Evolutionary conservation across 1,140 invertebrate genomes (phyloP).

Genomic region (Leptoteleia sp.): DNA sequence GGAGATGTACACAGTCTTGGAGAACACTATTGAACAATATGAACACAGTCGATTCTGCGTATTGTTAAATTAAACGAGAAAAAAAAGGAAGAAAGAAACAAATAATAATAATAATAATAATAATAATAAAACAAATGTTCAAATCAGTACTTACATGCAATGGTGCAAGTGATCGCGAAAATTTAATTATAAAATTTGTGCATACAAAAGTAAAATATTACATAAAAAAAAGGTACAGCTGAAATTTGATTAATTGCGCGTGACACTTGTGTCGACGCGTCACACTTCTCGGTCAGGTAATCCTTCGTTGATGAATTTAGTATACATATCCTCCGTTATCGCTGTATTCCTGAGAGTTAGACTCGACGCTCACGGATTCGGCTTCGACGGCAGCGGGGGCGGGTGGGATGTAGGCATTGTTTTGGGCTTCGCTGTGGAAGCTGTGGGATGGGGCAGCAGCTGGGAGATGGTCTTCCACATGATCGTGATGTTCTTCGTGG

Average conservation of each 20-base stretch:
- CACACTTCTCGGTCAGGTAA: conserved; percentile 15
- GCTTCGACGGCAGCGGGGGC: conserved; percentile 15
- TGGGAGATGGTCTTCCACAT: conserved; percentile 23
- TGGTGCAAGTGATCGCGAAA: conserved; percentile 42
- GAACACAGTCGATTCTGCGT: conserved; percentile 8
- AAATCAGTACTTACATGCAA: no score
- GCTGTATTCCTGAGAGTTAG: conserved; percentile 51
- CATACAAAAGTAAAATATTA: conserved; percentile 11
- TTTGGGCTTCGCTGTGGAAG: conserved; percentile 25
- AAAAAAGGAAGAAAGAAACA: neutral
- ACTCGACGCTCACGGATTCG: conserved; percentile 45
- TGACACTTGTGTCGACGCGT: neutral
- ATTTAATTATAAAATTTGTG: conserved; percentile 24
- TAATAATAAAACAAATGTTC: no score
- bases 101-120: neutral
- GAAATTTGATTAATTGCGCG: conserved; percentile 14
- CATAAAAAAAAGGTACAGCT: conserved; percentile 11
- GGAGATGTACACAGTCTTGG: conserved; percentile 16
- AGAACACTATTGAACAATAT: conserved; percentile 32
- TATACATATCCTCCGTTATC: conserved; percentile 76
- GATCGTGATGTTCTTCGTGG: no score
- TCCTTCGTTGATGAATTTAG: conserved; percentile 54
- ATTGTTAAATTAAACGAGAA: conserved; percentile 6
- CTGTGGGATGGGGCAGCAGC: conserved; percentile 6
- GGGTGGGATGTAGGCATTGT: conserved; percentile 44